These are phyloP conservation scores for Micromys minutus DNA, from an alignment of 2,113 vertebrate species.

Conservation along the genomic window DNA sequence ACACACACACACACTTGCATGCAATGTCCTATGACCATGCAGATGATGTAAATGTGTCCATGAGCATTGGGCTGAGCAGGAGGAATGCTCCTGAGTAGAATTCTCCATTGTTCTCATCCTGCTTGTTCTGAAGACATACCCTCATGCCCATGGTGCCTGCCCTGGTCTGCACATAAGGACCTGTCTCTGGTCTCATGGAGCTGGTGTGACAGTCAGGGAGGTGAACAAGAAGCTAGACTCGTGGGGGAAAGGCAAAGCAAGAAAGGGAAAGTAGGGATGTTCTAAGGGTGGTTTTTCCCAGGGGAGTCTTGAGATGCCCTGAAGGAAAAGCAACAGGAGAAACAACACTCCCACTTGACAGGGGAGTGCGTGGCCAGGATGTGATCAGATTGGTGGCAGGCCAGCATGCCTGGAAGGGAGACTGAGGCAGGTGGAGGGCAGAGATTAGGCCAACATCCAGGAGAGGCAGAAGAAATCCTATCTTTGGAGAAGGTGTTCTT, in stretches of 20 bases:
- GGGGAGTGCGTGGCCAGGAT: no score
- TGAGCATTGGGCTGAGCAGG: background rate
- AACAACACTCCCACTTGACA: background rate
- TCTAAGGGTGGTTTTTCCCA: background rate
- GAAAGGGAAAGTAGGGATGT: background rate
- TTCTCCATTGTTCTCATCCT: background rate
- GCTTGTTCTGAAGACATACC: background rate
- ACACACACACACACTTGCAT: no score
- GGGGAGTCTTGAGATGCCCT: background rate
- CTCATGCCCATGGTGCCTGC: background rate
- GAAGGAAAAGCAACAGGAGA: background rate
- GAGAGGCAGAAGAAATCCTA: background rate
- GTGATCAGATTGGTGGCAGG: background rate
- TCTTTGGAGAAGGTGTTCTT: background rate
- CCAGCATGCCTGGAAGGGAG: background rate
- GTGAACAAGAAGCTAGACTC: background rate
- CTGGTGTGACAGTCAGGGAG: background rate
- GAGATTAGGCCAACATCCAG: background rate
- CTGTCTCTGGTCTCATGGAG: background rate
- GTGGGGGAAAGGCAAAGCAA: background rate
- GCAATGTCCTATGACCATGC: fast-evolving
- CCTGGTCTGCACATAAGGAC: background rate
- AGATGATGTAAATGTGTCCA: background rate
- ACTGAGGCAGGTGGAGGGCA: background rate
- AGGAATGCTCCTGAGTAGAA: background rate